phyloP scores from a whole-genome alignment of 2,113 vertebrate species.

The Scytalopus superciliaris region DNA sequence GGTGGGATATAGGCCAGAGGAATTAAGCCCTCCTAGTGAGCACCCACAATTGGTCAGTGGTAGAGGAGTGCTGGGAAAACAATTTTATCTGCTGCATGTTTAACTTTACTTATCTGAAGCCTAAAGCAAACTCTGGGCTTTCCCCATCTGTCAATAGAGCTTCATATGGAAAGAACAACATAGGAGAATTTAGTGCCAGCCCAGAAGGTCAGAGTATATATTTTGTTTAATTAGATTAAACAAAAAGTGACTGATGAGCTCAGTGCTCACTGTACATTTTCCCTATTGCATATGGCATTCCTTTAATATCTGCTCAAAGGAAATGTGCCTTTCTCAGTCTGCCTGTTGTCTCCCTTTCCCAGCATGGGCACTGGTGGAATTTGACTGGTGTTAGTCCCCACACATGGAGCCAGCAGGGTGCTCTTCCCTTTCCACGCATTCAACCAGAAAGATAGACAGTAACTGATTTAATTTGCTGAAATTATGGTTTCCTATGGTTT shows the following conservation, averaged over 20 bases:
- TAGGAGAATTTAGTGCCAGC: slow-evolving; percentile 1
- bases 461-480: slow-evolving; percentile 34
- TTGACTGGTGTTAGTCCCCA: neutral
- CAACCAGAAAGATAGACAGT: slow-evolving; percentile 11
- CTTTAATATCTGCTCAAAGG: slow-evolving; percentile 1
- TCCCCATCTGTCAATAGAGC: slow-evolving; percentile 50
- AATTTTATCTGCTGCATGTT: slow-evolving; percentile 57
- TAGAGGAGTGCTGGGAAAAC: slow-evolving; percentile 39
- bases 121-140: slow-evolving; percentile 53
- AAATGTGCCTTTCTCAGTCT: neutral
- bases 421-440: neutral
- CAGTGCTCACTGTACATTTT: neutral
- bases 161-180: slow-evolving; percentile 62
- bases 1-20: neutral
- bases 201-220: slow-evolving; percentile 49
- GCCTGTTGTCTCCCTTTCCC: neutral
- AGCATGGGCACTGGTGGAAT: neutral
- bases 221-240: slow-evolving; percentile 52
- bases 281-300: neutral
- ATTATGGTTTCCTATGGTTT: slow-evolving; percentile 38
- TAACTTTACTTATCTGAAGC: slow-evolving; percentile 60
- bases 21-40: neutral
- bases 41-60: neutral
- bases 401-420: neutral
- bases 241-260: slow-evolving; percentile 31